A percentile compares a stretch with the other conserved stretches of the same genome.
Evolutionary conservation across 2,797 vertebrate species (phyloP).

Genomic region (Taenioides sp.): DNA sequence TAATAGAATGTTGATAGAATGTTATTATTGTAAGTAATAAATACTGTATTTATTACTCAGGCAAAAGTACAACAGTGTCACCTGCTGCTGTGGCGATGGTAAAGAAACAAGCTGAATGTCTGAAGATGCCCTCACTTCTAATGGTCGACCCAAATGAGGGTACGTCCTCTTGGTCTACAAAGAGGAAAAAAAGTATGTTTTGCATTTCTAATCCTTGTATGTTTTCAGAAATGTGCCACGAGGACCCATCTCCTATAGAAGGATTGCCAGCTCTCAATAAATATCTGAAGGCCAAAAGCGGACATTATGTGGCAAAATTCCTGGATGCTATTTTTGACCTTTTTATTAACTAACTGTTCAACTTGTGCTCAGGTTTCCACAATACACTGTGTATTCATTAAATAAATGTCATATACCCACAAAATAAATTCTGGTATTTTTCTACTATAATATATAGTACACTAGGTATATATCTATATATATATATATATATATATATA

Average conservation of each 20-base stretch:
- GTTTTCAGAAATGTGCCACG: slow-evolving; percentile 5
- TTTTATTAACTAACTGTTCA: slow-evolving; percentile 3
- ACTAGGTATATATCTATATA: too few relatives aligned
- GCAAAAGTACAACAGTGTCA: slow-evolving; percentile 40
- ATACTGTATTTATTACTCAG: slow-evolving; percentile 32
- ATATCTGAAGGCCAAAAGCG: slow-evolving; percentile 6
- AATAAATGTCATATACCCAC: too few relatives aligned
- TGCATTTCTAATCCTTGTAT: neutral
- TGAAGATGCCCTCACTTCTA: slow-evolving; percentile 44
- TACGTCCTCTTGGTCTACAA: slow-evolving; percentile 19
- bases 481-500: too few relatives aligned
- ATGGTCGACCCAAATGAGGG: slow-evolving; percentile 38
- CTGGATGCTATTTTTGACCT: neutral
- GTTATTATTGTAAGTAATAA: neutral
- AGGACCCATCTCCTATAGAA: neutral
- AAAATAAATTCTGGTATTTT: too few relatives aligned
- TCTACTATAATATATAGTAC: too few relatives aligned
- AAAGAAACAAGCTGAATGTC: slow-evolving; percentile 55
- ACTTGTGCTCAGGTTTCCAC: neutral
- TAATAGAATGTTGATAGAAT: neutral
- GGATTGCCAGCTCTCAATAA: slow-evolving; percentile 1
- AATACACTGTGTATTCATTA: neutral
- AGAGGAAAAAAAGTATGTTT: neutral
- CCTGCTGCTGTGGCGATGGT: slow-evolving; percentile 37
- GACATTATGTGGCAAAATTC: neutral